Percentiles rank a stretch among this genome's conserved stretches.
Evolutionary conservation across 1,140 invertebrate species (phyloP).

Genomic region (Drosophila sp.): DNA sequence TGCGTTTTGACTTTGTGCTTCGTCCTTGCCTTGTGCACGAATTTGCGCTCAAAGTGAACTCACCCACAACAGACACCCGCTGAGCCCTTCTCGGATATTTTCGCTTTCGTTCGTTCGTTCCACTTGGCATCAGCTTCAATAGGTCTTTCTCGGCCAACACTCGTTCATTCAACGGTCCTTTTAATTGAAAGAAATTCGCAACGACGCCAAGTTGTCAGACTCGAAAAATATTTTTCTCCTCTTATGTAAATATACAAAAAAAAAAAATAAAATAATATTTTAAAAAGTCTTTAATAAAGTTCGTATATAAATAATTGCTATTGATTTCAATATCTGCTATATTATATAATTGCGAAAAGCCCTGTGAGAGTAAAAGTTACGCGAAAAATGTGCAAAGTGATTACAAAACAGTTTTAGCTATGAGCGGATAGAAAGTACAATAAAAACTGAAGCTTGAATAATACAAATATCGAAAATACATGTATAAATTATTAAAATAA

Average conservation of each 20-base stretch:
- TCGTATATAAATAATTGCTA: neutral
- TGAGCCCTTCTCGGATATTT: constrained; percentile 56
- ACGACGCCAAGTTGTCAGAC: constrained; percentile 22
- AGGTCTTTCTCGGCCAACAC: constrained; percentile 27
- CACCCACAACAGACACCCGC: constrained; percentile 30
- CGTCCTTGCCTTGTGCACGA: constrained; percentile 68
- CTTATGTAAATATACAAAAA: constrained; percentile 64
- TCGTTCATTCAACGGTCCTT: constrained; percentile 18
- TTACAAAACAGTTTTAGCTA: constrained; percentile 59
- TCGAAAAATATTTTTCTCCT: constrained; percentile 28
- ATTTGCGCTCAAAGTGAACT: constrained; percentile 59
- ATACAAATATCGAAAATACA: neutral
- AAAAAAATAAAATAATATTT: neutral
- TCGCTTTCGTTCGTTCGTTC: constrained; percentile 71
- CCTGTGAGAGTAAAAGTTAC: constrained; percentile 46
- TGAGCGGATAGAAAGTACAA: neutral
- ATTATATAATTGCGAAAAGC: constrained; percentile 64
- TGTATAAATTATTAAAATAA: neutral
- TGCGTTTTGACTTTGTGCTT: constrained; percentile 70
- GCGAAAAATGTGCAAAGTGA: constrained; percentile 55
- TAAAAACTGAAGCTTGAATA: neutral
- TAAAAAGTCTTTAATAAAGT: neutral
- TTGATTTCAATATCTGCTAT: constrained; percentile 9
- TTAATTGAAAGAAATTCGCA: constrained; percentile 37
- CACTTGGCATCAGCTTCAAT: constrained; percentile 67